Evolutionary conservation across 64 coral and sea anemone genomes (phyloP).

Genomic region (Stylophora pistillata): DNA sequence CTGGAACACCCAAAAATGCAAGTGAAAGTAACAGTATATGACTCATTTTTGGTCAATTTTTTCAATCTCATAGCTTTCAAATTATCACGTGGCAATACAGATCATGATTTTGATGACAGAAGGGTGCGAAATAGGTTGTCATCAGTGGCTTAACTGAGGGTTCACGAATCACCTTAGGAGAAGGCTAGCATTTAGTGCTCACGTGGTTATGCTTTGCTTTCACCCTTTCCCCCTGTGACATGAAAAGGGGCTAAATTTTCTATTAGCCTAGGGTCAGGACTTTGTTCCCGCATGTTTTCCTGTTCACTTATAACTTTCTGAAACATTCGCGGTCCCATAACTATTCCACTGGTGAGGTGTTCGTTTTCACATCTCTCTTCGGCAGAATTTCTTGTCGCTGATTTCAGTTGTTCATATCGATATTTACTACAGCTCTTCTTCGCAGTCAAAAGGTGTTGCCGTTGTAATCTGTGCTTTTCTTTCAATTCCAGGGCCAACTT

Average conservation of each 20-base stretch:
- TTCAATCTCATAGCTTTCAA: too few relatives aligned
- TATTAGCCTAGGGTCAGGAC: not conserved
- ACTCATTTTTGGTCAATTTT: too few relatives aligned
- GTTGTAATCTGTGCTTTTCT: conserved; percentile 14
- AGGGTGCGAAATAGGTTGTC: too few relatives aligned
- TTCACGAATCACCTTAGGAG: too few relatives aligned
- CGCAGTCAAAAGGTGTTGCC: not conserved
- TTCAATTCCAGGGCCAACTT: not conserved
- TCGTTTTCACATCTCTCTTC: not conserved
- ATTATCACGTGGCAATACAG: too few relatives aligned
- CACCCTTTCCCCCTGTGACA: not conserved
- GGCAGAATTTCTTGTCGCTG: not conserved
- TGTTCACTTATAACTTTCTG: not conserved
- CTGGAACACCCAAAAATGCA: too few relatives aligned
- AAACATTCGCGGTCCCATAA: not conserved
- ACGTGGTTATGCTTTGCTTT: not conserved
- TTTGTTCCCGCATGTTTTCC: not conserved
- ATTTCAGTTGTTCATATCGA: not conserved
- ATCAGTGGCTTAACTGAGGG: too few relatives aligned
- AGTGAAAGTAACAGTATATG: too few relatives aligned
- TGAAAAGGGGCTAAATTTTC: not conserved
- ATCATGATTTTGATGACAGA: too few relatives aligned
- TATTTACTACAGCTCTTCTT: not conserved
- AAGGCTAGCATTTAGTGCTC: too few relatives aligned
- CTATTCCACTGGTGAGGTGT: not conserved